Evolutionary conservation across 2,888 invertebrate genomes (phyloP), one percentile per base, ranked within the genome.

Genomic region (Cheiracanthium punctorium): DNA sequence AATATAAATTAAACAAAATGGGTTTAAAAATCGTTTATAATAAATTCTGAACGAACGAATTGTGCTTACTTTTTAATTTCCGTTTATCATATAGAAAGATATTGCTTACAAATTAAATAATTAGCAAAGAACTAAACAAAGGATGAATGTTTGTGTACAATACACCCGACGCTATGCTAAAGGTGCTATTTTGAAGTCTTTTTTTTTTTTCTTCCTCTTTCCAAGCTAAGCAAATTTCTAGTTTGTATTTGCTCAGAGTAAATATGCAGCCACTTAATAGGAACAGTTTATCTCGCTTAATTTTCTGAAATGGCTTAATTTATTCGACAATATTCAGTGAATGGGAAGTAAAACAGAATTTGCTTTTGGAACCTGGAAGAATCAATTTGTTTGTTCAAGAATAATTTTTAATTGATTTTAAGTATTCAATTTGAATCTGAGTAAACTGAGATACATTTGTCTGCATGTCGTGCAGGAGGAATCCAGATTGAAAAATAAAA

Each of bases 361-460:
- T 58, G 5, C 58, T 58, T 58, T 58, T n/a, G n/a, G n/a, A 17
- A 58, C n/a, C 24, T 12, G 20, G 58, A 48, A 48, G 43, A 58
- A 58, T 58, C 24, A 58, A 58, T 58, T 58, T 58, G 58, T 58
- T 58, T 58, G 12, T 17, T 24, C 17, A 24, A 2, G 58, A 24
- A 58, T 58, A 24, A 24, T 58, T 58, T 48, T 58, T 58, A 58
- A 58, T 58, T 58, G 58, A 58, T 58, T 58, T 58, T 58, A 58
- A 58, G 58, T 24, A 24, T 58, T 58, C 58, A 58, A 58, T 58
- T 58, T 5, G 24, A 58, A 58, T 58, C 58, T 58, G 20, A 24
- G 58, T 58, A 24, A 58, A 58, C 58, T 58, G 20, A 24, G 24
- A 24, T 58, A 58, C 58, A 58, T 58, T 58, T 24, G 24, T 58